Conservation (phyloP, 2,797 vertebrate genomes). For the Brachyalestes nurse region DNA sequence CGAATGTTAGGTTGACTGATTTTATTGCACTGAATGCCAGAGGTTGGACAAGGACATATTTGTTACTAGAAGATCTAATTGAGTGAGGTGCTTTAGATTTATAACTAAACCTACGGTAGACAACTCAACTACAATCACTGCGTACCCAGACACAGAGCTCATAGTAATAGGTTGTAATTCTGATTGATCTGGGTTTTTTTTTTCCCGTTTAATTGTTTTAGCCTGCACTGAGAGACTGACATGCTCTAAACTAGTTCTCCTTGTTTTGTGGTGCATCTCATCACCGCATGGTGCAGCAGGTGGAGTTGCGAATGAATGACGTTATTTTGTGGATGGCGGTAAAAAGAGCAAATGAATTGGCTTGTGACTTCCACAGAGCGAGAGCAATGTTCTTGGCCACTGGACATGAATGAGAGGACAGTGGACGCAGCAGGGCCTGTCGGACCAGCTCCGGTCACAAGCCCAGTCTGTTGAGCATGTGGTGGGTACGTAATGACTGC, state of each 20-base stretch:
- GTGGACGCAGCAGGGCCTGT: conserved; percentile 42
- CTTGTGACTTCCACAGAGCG: conserved; percentile 49
- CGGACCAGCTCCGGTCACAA: conserved; percentile 51
- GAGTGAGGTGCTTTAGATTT: conserved; percentile 36
- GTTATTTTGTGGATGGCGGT: conserved; percentile 46
- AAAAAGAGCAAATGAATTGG: conserved; percentile 37
- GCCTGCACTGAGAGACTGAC: not conserved
- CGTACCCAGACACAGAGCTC: not conserved
- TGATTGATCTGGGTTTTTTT: not conserved
- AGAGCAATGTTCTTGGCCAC: conserved; percentile 49
- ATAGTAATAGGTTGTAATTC: not conserved
- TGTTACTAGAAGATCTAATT: conserved; percentile 52
- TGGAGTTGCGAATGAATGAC: conserved; percentile 30
- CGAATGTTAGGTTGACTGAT: conserved; percentile 52
- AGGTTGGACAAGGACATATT: conserved; percentile 48
- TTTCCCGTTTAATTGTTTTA: not conserved
- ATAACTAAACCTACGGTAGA: conserved; percentile 6
- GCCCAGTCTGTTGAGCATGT: conserved; percentile 44
- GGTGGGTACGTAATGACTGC: conserved; percentile 43
- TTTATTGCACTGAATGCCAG: conserved; percentile 49
- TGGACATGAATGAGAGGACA: conserved; percentile 53
- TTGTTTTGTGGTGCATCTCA: conserved; percentile 12
- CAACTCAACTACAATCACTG: conserved; percentile 42
- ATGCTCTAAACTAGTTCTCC: not conserved
- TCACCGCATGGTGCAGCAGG: not conserved